These are phyloP conservation scores for Neelides sp. DNA, from an alignment of 1,140 invertebrate genomes.

Conservation along the genomic window DNA sequence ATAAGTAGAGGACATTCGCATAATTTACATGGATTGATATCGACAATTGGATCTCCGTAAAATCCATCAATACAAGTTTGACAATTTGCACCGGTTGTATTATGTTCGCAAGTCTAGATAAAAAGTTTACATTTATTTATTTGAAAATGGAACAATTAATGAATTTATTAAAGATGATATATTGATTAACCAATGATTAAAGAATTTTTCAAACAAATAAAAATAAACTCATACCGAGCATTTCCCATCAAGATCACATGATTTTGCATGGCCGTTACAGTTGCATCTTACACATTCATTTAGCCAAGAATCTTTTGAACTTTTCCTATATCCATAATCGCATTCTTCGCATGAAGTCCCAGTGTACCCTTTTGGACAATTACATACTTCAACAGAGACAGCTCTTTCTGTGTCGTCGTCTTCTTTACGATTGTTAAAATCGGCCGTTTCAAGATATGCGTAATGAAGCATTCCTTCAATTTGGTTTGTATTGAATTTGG, in stretches of 20 bases:
- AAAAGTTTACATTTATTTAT: no score
- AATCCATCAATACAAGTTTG: conserved; percentile 75
- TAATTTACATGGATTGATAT: conserved; percentile 63
- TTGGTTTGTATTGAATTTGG: conserved; percentile 88
- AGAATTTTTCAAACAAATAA: conserved; percentile 12
- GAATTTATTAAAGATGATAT: conserved; percentile 11
- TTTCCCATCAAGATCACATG: conserved; percentile 64
- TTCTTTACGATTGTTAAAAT: neutral
- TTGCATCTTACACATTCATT: conserved; percentile 69
- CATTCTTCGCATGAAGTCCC: conserved; percentile 77
- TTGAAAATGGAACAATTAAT: no score
- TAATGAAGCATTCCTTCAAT: conserved; percentile 54
- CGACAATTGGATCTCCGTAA: conserved; percentile 73
- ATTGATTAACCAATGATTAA: neutral
- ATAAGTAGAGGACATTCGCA: conserved; percentile 73
- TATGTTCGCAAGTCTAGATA: conserved; percentile 50
- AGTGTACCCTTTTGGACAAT: conserved; percentile 49
- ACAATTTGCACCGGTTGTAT: conserved; percentile 60
- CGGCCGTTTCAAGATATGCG: conserved; percentile 11
- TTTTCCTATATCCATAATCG: conserved; percentile 66
- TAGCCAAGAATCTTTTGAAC: conserved; percentile 32
- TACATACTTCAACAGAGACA: conserved; percentile 22
- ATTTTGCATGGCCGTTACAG: conserved; percentile 74
- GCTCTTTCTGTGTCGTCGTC: neutral
- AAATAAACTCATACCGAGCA: conserved; percentile 54